Evolutionary conservation across 2,113 vertebrate genomes (phyloP), one percentile per base, ranked within the genome.

Genomic region (Micronycteris hirsuta): DNA sequence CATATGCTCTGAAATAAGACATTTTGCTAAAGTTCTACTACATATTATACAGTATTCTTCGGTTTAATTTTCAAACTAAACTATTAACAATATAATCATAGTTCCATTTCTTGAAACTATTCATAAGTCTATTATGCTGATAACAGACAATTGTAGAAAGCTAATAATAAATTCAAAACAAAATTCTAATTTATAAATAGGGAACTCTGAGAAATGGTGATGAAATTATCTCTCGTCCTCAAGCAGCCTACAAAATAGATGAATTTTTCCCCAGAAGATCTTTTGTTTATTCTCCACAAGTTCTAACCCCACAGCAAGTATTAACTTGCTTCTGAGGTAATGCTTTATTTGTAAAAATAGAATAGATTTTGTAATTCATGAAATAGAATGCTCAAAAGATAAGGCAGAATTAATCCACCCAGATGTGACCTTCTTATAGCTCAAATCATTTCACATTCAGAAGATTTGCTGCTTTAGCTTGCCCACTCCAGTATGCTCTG

Each of bases 1-100:
- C 8, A 2, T 26, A 71, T 58, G 83, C 4, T 70, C 56, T 61
- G n/a, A 58, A 86, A 80, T 83, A 81, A 89, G 1, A 77, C 4
- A 95, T 82, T 70, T 71, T n/a, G 14, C 38, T 86, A 54, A 91
- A 67, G 70, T 84, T 89, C n/a, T 84, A 63, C 76, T 67, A 80
- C n/a, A 68, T 45, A 22, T 74, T 33, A 76, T n/a, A 54, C 38
- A 74, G 28, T 77, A 41, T 41, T 10, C 24, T 83, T 83, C 15
- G 78, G 10, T 88, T 93, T 77, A 92, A 77, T 93, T 92, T 92
- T n/a, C 83, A 91, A 86, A 86, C 16, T 68, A 36, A 96, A 67
- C 73, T 8, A 83, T 74, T 43, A 89, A 38, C 20, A 45, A 52
- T 61, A 33, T 73, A 67, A 88, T 56, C 20, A 77, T 47, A 82